Percentiles rank a stretch among this genome's conserved stretches.
Evolutionary conservation across 2,797 vertebrate species (phyloP).

Genomic region (Enteromius viviparus): DNA sequence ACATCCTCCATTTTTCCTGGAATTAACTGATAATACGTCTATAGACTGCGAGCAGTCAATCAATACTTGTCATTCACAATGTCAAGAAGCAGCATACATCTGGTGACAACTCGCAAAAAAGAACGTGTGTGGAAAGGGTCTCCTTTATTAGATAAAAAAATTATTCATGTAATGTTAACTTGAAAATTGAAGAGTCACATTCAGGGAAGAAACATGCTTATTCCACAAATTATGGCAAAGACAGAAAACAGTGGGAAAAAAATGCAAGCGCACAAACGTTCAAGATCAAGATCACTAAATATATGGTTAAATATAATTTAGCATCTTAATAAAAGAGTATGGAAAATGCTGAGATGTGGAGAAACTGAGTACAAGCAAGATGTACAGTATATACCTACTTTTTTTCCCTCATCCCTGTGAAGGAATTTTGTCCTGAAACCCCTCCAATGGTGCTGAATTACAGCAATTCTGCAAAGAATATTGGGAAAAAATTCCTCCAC

Average conservation of each 20-base stretch:
- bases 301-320: background rate
- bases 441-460: background rate
- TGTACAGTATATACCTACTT: background rate
- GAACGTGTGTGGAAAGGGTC: constrained; percentile 62
- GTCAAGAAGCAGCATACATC: constrained; percentile 37
- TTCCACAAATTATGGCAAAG: constrained; percentile 77
- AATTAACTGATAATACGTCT: constrained; percentile 16
- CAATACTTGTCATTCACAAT: constrained; percentile 33
- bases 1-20: constrained; percentile 22
- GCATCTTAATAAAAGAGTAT: background rate
- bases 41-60: constrained; percentile 1
- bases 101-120: constrained; percentile 34
- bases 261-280: background rate
- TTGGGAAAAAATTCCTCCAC: background rate
- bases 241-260: constrained; percentile 50
- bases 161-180: constrained; percentile 81
- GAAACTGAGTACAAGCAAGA: background rate
- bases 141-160: constrained; percentile 81
- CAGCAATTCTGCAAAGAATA: background rate
- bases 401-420: background rate
- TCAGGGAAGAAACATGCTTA: constrained; percentile 71
- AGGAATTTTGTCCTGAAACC: constrained; percentile 4
- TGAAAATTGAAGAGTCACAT: constrained; percentile 71
- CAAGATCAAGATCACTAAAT: background rate
- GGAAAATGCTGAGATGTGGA: background rate